Conservation (phyloP, 2,113 vertebrate genomes). For the Microtus richardsoni region DNA sequence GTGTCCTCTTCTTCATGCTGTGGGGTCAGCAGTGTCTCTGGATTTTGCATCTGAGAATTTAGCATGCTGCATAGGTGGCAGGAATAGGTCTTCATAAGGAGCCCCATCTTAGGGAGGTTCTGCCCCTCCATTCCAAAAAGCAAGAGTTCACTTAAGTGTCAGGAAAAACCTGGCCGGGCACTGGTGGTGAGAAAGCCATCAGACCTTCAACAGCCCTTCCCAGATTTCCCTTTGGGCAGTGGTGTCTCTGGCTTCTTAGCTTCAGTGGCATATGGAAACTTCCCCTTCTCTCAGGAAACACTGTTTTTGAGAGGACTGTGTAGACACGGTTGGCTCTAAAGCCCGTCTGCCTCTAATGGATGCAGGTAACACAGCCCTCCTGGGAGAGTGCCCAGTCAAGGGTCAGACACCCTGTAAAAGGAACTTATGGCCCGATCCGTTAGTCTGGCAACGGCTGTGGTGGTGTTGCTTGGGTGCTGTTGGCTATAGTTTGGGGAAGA, state of each 20-base stretch:
- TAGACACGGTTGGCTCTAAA: accelerated
- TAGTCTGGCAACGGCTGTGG: no score
- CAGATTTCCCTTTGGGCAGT: accelerated
- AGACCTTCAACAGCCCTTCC: accelerated
- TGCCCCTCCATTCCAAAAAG: not conserved
- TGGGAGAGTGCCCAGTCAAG: not conserved
- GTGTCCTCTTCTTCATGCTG: not conserved
- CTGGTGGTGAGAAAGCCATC: accelerated
- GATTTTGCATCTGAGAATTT: not conserved
- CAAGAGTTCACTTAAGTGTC: no score
- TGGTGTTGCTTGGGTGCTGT: not conserved
- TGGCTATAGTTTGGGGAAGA: no score
- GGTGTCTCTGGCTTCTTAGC: accelerated
- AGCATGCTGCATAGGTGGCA: no score
- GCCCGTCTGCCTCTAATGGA: accelerated
- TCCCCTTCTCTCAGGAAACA: not conserved
- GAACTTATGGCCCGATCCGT: no score
- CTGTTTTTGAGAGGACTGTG: not conserved
- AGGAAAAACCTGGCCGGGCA: accelerated
- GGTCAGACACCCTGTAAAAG: not conserved
- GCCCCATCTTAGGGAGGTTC: no score
- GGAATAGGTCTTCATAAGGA: not conserved
- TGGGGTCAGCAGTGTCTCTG: no score
- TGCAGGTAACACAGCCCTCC: accelerated
- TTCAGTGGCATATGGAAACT: no score